A percentile compares a stretch with the other conserved stretches of the same genome.
phyloP scores from a whole-genome alignment of 2,113 vertebrate species.

The Formicarius rufipectus region DNA sequence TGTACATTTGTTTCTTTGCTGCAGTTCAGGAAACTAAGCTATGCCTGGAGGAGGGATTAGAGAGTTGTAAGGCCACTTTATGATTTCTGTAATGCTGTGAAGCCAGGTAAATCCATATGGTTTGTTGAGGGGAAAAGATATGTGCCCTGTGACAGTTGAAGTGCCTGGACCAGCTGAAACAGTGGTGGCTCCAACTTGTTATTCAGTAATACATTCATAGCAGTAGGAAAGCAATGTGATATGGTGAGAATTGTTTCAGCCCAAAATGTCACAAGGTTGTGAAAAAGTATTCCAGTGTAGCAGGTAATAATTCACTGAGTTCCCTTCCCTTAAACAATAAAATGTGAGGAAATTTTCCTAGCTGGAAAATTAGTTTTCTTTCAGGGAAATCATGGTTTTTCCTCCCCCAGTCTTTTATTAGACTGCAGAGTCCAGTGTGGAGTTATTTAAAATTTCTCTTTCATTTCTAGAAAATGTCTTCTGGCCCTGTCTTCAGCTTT shows the following conservation, averaged over 20 bases:
- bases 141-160: not conserved
- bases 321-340: not conserved
- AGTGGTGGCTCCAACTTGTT: not conserved
- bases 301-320: not conserved
- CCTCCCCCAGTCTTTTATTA: not conserved
- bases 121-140: not conserved
- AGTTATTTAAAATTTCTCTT: not conserved
- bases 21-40: not conserved
- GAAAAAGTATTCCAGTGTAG: not conserved
- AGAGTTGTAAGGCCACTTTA: fast-evolving
- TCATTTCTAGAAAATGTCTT: not conserved
- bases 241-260: not conserved
- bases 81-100: not conserved
- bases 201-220: fast-evolving
- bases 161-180: not conserved
- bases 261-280: not conserved
- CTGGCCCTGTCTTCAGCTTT: not conserved
- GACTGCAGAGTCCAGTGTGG: not conserved
- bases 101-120: fast-evolving
- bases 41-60: not conserved
- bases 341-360: not conserved
- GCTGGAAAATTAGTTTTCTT: not conserved
- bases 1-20: not conserved
- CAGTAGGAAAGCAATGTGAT: not conserved
- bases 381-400: not conserved